Evolutionary conservation across 2,888 invertebrate species (phyloP), one percentile per base, ranked within the genome.

Genomic region (Leucophenga montana): DNA sequence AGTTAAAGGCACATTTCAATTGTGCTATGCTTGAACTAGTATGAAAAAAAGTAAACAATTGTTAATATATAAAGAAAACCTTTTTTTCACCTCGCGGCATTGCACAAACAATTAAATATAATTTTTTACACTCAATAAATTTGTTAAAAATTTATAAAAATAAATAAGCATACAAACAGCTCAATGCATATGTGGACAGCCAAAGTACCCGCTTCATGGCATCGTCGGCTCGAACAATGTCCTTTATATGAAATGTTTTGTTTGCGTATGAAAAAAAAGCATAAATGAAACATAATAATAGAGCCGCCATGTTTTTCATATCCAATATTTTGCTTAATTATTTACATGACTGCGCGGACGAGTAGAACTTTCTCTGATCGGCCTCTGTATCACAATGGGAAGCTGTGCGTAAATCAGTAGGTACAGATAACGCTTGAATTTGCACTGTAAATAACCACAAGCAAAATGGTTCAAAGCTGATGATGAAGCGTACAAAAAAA

Each of bases 81-180:
- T 27, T 4, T 8, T 53, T 53, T 53, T 27, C 22, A 27, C 27
- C 57, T 27, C 3, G 14, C 22, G n/a, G 57, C 57, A 22, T 20
- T 57, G 53, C 71, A 72, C 76, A 74, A 69, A 73, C 73, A 79
- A 79, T 82, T 75, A 77, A 74, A 76, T 74, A 73, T 73, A 70
- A 83, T 78, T 80, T 80, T 81, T 79, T 82, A 83, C 81, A 79
- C 84, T 75, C 83, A 80, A 85, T 85, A 80, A 85, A 85, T 80
- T 81, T 76, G 77, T 79, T 84, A 78, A 77, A 79, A 84, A 78
- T 78, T 68, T 68, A 74, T 76, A 71, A 74, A 70, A 76, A 73
- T 75, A 75, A 73, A 57, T 77, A 77, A 75, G 67, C 72, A 6
- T n/a, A 46, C 13, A 46, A 46, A 46, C 46, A n/a, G 46, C 46